Conservation (phyloP, 2,113 vertebrate species). For the Mungos mungo region DNA sequence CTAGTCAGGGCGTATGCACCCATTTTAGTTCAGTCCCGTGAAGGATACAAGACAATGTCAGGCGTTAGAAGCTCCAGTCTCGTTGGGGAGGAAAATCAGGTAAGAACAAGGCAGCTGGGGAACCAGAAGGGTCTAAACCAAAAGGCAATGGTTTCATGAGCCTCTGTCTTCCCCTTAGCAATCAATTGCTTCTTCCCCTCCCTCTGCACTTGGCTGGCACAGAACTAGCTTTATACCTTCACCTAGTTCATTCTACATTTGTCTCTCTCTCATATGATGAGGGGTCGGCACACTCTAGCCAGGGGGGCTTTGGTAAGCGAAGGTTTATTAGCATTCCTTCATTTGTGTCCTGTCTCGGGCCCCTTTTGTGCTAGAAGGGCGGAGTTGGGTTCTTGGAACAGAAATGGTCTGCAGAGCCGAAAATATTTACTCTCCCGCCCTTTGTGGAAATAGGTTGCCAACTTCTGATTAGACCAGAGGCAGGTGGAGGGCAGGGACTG, state of each 20-base stretch:
- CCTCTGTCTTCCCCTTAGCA: neutral
- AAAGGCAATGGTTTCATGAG: neutral
- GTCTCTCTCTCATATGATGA: neutral
- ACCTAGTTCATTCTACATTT: neutral
- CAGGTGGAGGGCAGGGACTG: neutral
- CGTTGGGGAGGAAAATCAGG: neutral
- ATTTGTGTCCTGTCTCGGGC: accelerated
- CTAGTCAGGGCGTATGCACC: neutral
- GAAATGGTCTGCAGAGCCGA: neutral
- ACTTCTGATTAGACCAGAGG: neutral
- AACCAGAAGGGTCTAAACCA: neutral
- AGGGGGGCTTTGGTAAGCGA: neutral
- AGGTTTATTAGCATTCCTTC: neutral
- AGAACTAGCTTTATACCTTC: neutral
- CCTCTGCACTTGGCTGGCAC: too few species aligned
- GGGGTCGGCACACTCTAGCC: neutral
- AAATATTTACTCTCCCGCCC: neutral
- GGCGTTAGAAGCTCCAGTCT: neutral
- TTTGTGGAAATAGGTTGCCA: neutral
- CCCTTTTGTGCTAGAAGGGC: neutral
- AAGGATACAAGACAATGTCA: neutral
- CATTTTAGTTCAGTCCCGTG: neutral
- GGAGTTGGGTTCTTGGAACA: neutral
- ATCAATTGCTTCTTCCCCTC: neutral
- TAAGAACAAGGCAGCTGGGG: neutral